Evolutionary conservation across 1,140 invertebrate genomes (phyloP).

Genomic region (Drosophila ogumai): DNA sequence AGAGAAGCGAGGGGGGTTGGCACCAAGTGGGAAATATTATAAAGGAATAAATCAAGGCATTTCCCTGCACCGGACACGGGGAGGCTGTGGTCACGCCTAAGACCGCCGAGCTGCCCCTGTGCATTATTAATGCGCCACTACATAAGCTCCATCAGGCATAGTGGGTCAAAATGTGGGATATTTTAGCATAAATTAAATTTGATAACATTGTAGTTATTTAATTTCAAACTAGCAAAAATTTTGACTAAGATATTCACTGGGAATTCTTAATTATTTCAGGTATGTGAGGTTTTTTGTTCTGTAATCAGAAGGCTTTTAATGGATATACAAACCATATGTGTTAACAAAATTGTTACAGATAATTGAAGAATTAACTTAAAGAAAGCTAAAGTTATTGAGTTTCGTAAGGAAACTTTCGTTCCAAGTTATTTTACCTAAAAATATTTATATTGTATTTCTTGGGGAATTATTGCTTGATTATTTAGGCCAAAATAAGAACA

Average conservation of each 20-base stretch:
- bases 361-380: too few species aligned
- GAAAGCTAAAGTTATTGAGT: too few species aligned
- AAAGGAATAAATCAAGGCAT: conserved; percentile 68
- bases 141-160: conserved; percentile 5
- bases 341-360: too few species aligned
- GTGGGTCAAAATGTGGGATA: background rate
- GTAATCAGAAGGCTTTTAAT: too few species aligned
- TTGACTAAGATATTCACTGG: background rate
- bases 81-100: conserved; percentile 29
- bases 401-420: too few species aligned
- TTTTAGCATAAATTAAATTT: background rate
- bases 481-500: too few species aligned
- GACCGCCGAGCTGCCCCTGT: conserved; percentile 13
- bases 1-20: background rate
- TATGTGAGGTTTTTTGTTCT: too few species aligned
- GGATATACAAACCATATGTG: too few species aligned
- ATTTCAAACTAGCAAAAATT: background rate
- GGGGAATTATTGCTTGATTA: too few species aligned
- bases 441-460: too few species aligned
- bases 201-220: background rate
- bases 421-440: too few species aligned
- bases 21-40: conserved; percentile 38
- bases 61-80: conserved; percentile 45
- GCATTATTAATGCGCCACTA: conserved; percentile 56
- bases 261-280: too few species aligned